Base-by-base conservation (phyloP, 1,140 invertebrate genomes). In the Dermatophagoides farinae region DNA sequence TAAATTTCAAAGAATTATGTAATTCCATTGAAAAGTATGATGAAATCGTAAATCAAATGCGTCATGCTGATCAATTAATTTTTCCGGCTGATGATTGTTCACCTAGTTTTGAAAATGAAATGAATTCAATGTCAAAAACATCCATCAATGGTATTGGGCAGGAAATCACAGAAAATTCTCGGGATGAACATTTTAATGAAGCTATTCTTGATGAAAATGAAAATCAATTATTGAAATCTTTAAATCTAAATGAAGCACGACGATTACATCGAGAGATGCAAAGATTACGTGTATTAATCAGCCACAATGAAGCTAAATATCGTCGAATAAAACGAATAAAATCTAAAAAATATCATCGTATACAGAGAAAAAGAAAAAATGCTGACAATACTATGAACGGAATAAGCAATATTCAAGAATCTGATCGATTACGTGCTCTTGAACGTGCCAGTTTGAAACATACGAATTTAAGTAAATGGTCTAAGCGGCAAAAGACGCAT, bases 391-490 rank as follows among this genome's bases (percentile, higher is more conserved):
- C n/a, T n/a, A 73, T 88, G 39, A 86, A 86, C 68, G 75, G 86
- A 64, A 89, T 97, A 69, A 73, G 83, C 64, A 69, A 97, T 39
- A 70, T 97, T 10, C 79, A 89, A 65, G 77, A 83, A 65, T 69
- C 95, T 51, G 90, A 97, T 64, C 85, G 79, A 70, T 76, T 79
- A 23, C 76, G 92, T 67, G 84, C 89, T 44, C 70, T 86, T 69
- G 95, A 98, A 70, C 75, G 95, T 67, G 85, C 88, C 66, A 87
- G 83, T 52, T 75, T 97, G 31, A 80, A 89, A 52, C 95, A 98
- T 72, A 83, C 86, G 68, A 88, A 83, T 68, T 91, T 87, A 18
- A 88, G 89, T 18, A 88, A 95, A 68, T 97, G 90, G 88, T 86
- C 90, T 0, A 84, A 84, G 69, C 84, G 82, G 70, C 80, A 88